Base-by-base conservation (phyloP, 1,140 invertebrate genomes). In the Pomacea maculata region DNA sequence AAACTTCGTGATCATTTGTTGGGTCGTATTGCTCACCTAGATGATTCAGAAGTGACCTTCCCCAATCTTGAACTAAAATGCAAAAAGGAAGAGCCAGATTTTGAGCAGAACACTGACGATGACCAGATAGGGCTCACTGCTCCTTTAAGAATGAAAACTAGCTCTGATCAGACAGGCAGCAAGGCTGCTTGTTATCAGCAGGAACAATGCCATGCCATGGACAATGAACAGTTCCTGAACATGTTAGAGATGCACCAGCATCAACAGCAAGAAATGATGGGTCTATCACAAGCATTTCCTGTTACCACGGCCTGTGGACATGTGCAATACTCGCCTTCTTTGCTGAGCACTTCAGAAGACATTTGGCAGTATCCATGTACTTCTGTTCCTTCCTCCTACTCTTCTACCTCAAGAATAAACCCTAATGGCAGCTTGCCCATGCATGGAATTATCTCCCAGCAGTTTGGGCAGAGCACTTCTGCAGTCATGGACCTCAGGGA, bases 1-100 rank as follows among this genome's bases (percentile, higher is more conserved):
- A 98, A 98, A 91, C 96, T 99, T 90, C 93, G 97, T 52, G 97
- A 99, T 91, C 97, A 97, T 92, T 91, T 98, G n/a, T 97, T 96
- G 89, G 97, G 97, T 1, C 92, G 95, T n/a, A 94, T 98, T 83
- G 91, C 95, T 10, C 94, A 96, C 88, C 93, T 98, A 67, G 96
- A 97, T 89, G 97, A 98, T 82, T 94, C 95, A 17, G 97, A 99
- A 92, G 95, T 98, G 83, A 95, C 97, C 17, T 99, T 99, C 91
- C 95, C 92, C 29, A 89, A 91, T 80, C 84, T 91, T 14, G 89
- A 90, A 72, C 84, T 91, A 71, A 90, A 90, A 76, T 85, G 85
- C 61, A 88, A 88, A 82, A 75, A 77, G 21, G 86, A 86, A 19
- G 83, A 87, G 15, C 79, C 25, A 21, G 70, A 75, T 17, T 61